These are phyloP conservation scores for Poeciliopsis paucimaculata DNA, from an alignment of 2,797 vertebrate genomes.

Conservation along the genomic window DNA sequence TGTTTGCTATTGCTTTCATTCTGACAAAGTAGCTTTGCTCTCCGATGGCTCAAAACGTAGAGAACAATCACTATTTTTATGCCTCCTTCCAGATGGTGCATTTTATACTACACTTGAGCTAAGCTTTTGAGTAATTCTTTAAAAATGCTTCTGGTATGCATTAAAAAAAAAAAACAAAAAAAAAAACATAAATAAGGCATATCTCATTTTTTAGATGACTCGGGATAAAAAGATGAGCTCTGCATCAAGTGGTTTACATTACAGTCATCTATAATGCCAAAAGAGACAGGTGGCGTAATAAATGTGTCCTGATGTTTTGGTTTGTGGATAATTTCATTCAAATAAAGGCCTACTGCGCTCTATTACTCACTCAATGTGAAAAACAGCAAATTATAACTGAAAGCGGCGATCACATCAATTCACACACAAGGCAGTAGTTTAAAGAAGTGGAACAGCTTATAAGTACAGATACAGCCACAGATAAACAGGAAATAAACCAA, in stretches of 20 bases:
- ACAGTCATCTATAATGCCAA: conserved; percentile 9
- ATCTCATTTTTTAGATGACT: not conserved
- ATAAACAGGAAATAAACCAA: not conserved
- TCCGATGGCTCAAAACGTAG: not conserved
- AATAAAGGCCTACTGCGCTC: not conserved
- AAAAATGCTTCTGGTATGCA: not conserved
- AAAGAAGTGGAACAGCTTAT: not conserved
- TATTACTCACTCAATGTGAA: not conserved
- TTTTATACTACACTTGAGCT: not conserved
- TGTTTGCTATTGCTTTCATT: conserved; percentile 16
- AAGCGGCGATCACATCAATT: not conserved
- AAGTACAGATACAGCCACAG: not conserved
- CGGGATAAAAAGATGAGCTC: conserved; percentile 7
- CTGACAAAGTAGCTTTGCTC: not conserved
- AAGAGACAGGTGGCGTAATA: not conserved
- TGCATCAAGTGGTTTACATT: conserved; percentile 7
- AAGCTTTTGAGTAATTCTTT: not conserved
- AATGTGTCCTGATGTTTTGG: conserved; percentile 2
- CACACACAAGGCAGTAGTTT: not conserved
- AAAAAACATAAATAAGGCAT: not conserved
- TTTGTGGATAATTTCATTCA: conserved; percentile 1
- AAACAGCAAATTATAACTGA: not conserved
- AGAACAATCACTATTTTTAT: not conserved
- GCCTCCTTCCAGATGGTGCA: not conserved
- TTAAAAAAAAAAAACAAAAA: not conserved